Base-by-base conservation (phyloP, 2,888 invertebrate genomes). In the Zelleria hepariella region DNA sequence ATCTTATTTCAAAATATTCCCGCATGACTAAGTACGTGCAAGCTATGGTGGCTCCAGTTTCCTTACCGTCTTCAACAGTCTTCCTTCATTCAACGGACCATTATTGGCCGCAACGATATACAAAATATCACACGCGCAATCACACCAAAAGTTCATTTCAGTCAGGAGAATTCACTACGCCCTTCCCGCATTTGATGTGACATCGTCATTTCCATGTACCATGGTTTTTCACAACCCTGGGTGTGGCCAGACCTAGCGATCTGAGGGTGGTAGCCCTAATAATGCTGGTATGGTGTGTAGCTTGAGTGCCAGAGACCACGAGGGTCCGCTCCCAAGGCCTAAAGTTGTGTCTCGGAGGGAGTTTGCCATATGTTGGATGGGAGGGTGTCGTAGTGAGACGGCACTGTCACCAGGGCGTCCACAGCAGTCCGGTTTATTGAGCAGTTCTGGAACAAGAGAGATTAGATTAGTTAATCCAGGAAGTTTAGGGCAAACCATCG, bases 331-430 rank as follows among this genome's bases (percentile, higher is more conserved):
- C 27, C 49, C 61, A 62, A 48, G 55, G 77, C 69, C 84, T 87
- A 87, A 77, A 86, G 74, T 71, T 86, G 82, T 67, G 86, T 78
- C 65, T 86, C 86, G n/a, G 75, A 61, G 15, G 82, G 65, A 67
- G 69, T 82, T 67, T 86, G 89, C 89, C 89, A 88, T 59, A 89
- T 66, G 70, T 88, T 87, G 5, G 89, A 89, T 2, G 90, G 86
- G 5, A 91, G 76, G 20, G 90, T 90, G 79, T 94, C 93, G 73
- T 91, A 94, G 81, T 95, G 95, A 2, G 92, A 92, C 0, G 95
- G 95, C 23, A 95, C 93, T 0, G 95, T 95, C 60, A 92, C 80
- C 61, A 95, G 79, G 3, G 95, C 95, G 66, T 95, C 95, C 25
- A 92, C 92, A 2, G 92, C 80, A 7, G 91, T 92, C 49, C 95